These are phyloP conservation scores for Camponotus pennsylvanicus DNA, from an alignment of 1,140 invertebrate species.

Conservation along the genomic window DNA sequence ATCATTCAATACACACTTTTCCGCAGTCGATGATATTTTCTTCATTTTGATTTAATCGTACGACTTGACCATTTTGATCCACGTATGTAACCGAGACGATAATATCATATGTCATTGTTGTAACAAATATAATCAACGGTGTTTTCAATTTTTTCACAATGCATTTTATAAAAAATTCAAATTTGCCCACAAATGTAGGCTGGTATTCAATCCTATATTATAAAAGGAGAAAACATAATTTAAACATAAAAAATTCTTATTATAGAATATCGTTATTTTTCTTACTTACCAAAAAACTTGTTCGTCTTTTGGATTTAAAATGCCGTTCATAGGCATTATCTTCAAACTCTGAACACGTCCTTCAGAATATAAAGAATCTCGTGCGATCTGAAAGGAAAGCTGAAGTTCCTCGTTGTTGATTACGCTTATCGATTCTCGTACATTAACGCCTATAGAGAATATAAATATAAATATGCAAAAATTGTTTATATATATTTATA, in stretches of 20 bases:
- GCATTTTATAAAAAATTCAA: constrained; percentile 81
- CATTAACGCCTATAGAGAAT: constrained; percentile 63
- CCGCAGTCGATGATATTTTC: constrained; percentile 83
- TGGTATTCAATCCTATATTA: constrained; percentile 80
- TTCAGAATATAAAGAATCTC: constrained; percentile 79
- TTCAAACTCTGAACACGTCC: constrained; percentile 77
- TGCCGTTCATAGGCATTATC: constrained; percentile 81
- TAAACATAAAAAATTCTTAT: background rate
- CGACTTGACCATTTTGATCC: constrained; percentile 59
- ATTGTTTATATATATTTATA: background rate
- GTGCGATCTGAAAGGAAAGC: constrained; percentile 78
- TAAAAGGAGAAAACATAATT: constrained; percentile 14
- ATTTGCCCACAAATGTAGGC: constrained; percentile 77
- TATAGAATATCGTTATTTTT: background rate
- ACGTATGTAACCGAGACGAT: constrained; percentile 69
- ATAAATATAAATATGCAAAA: background rate
- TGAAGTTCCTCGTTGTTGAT: constrained; percentile 81
- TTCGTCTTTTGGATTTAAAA: constrained; percentile 75
- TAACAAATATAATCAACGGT: constrained; percentile 79
- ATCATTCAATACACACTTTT: constrained; percentile 72
- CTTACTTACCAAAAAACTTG: constrained; percentile 72
- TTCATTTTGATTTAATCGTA: constrained; percentile 70
- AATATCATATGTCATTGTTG: constrained; percentile 77
- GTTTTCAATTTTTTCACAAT: constrained; percentile 80
- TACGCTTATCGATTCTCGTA: constrained; percentile 72